phyloP scores from a whole-genome alignment of 2,113 vertebrate genomes.

The Etheostoma cragini region DNA sequence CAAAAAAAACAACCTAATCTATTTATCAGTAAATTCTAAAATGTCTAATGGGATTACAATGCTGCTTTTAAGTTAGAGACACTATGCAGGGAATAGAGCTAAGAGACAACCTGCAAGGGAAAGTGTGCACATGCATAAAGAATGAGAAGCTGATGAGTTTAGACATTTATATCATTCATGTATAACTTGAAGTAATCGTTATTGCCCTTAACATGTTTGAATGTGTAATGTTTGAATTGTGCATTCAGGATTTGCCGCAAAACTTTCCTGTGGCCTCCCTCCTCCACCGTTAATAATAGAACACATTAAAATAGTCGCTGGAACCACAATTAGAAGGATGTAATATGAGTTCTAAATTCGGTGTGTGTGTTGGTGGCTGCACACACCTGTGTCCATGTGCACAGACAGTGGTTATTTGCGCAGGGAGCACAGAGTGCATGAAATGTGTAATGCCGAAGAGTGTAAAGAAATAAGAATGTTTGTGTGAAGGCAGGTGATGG shows the following conservation, averaged over 20 bases:
- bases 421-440: conserved; percentile 1
- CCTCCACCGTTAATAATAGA: conserved; percentile 52
- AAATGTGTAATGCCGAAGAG: conserved; percentile 13
- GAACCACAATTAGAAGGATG: conserved; percentile 36
- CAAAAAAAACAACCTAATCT: background rate
- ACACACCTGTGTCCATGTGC: conserved; percentile 26
- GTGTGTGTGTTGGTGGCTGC: background rate
- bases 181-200: background rate
- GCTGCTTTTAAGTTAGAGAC: background rate
- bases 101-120: background rate
- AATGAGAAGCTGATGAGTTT: background rate
- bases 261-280: conserved; percentile 51
- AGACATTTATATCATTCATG: background rate
- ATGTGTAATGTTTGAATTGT: background rate
- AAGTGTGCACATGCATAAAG: background rate
- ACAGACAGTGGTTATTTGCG: conserved; percentile 11
- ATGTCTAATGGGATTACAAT: background rate
- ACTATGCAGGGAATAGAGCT: background rate
- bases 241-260: conserved; percentile 34
- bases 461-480: conserved; percentile 37
- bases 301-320: conserved; percentile 45
- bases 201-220: background rate
- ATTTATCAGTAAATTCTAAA: background rate
- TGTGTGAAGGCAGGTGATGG: conserved; percentile 60
- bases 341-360: conserved; percentile 32